These are phyloP conservation scores for Dromaius novaehollandiae DNA, from an alignment of 2,113 vertebrate genomes.

Conservation along the genomic window DNA sequence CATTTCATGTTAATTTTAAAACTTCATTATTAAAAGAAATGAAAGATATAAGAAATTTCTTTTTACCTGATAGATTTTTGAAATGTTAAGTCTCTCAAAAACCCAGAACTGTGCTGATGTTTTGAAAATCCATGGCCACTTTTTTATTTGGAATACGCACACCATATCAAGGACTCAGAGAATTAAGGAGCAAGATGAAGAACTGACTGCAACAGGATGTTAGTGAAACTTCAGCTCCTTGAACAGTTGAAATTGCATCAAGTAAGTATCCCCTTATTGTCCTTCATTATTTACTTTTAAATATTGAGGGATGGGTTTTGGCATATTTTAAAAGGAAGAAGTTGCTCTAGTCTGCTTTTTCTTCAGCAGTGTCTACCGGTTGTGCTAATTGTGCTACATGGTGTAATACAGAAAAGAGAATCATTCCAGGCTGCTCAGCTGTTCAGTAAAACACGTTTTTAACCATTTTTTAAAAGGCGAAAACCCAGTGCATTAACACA, in stretches of 20 bases:
- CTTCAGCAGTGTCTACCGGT: conserved; percentile 53
- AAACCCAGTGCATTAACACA: conserved; percentile 47
- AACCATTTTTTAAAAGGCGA: conserved; percentile 52
- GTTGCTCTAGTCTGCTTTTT: conserved; percentile 21
- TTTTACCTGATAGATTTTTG: conserved; percentile 19
- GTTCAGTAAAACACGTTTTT: conserved; percentile 44
- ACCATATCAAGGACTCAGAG: neutral
- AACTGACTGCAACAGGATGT: neutral
- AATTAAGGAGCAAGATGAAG: neutral
- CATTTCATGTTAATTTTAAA: neutral
- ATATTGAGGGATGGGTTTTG: neutral
- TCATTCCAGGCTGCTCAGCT: conserved; percentile 58
- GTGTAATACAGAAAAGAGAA: conserved; percentile 56
- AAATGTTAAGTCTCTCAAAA: neutral
- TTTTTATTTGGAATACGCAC: conserved; percentile 22
- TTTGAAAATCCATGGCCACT: conserved; percentile 7
- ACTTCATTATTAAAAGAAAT: conserved; percentile 10
- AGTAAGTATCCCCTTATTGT: neutral
- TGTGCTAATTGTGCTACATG: conserved; percentile 45
- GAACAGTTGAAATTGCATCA: neutral
- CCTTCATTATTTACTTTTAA: conserved; percentile 22
- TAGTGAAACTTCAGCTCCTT: neutral
- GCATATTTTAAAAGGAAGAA: conserved; percentile 27
- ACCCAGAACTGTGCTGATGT: neutral
- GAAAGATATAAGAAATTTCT: conserved; percentile 14